These are phyloP conservation scores for Acutogordius australiensis DNA, from an alignment of 2,888 invertebrate species.

Conservation along the genomic window DNA sequence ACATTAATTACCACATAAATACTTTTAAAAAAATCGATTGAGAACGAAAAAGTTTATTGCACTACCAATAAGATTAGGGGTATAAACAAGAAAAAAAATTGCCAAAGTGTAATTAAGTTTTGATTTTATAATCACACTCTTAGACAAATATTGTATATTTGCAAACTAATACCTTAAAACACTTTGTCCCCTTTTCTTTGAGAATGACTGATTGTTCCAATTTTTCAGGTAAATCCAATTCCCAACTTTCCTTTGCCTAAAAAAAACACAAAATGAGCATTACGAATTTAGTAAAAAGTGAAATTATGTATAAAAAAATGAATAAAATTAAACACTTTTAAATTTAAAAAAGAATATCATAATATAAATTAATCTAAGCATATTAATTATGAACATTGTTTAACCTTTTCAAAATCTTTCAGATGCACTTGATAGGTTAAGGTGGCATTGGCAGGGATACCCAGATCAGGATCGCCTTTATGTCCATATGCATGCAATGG, in stretches of 20 bases:
- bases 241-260: slow-evolving; percentile 47
- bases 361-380: too few species aligned
- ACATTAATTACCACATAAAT: too few species aligned
- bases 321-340: slow-evolving; percentile 7
- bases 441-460: slow-evolving; percentile 45
- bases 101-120: too few species aligned
- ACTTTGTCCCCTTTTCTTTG: slow-evolving; percentile 65
- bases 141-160: too few species aligned
- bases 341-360: background rate
- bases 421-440: slow-evolving; percentile 52
- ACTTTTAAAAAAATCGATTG: too few species aligned
- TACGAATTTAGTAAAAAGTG: background rate
- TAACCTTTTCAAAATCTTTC: slow-evolving; percentile 48
- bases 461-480: slow-evolving; percentile 36
- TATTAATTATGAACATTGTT: background rate
- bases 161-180: slow-evolving; percentile 40
- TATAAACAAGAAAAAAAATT: too few species aligned
- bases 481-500: slow-evolving; percentile 50
- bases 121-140: too few species aligned
- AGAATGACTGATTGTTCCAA: slow-evolving; percentile 46
- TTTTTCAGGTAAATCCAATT: slow-evolving; percentile 45
- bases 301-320: too few species aligned
- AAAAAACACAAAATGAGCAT: slow-evolving; percentile 13
- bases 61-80: too few species aligned
- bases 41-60: too few species aligned